phyloP scores from a whole-genome alignment of 2,113 vertebrate genomes.

The Gnathonemus echidnorhynchus region DNA sequence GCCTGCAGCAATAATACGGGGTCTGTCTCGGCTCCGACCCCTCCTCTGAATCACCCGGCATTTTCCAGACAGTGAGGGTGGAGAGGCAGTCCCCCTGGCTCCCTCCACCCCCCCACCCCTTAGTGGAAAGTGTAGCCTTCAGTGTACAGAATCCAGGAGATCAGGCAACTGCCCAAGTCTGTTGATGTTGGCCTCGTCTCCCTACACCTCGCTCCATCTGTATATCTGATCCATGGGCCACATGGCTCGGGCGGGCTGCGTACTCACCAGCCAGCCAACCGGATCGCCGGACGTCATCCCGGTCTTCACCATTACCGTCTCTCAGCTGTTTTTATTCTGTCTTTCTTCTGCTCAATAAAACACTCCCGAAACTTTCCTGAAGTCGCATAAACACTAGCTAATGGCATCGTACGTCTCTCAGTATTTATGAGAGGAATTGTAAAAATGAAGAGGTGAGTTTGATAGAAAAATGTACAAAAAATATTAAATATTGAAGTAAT shows the following conservation, averaged over 20 bases:
- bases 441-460: not conserved
- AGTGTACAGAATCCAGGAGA: not conserved
- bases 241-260: conserved; percentile 31
- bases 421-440: not conserved
- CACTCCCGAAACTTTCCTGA: not conserved
- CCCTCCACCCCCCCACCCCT: not conserved
- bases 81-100: not conserved
- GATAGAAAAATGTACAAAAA: not conserved
- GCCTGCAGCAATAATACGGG: not conserved
- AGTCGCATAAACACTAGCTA: not conserved
- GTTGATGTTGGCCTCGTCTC: conserved; percentile 10
- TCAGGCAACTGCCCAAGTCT: not conserved
- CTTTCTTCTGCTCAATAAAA: not conserved
- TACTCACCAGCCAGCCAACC: conserved; percentile 51
- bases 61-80: conserved; percentile 17
- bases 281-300: conserved; percentile 25
- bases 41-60: not conserved
- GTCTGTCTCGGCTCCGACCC: not conserved
- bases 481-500: not conserved
- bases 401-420: not conserved
- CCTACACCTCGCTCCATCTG: not conserved
- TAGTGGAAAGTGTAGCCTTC: conserved; percentile 13
- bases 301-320: conserved; percentile 40
- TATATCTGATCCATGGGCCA: conserved; percentile 2
- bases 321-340: conserved; percentile 12